Conservation (phyloP, 2,113 vertebrate species). For the Columbina picui region DNA sequence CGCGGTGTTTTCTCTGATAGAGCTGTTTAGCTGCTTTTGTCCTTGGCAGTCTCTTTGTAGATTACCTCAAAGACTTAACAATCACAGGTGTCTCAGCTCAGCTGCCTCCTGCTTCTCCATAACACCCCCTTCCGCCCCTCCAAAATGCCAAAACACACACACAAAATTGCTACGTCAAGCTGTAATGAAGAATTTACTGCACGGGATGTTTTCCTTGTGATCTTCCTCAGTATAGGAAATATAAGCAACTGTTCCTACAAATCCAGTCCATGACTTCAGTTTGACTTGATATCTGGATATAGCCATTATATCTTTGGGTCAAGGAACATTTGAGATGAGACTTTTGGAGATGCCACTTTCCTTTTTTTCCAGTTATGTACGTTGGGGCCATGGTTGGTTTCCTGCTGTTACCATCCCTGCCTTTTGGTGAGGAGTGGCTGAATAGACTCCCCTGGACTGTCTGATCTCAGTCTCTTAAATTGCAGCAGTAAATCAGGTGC, state of each 20-base stretch:
- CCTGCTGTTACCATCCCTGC: not conserved
- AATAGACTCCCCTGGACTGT: not conserved
- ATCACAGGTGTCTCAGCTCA: not conserved
- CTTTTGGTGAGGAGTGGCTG: not conserved
- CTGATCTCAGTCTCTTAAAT: not conserved
- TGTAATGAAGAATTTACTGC: not conserved
- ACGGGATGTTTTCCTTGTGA: not conserved
- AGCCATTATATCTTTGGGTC: not conserved
- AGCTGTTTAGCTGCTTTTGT: not conserved
- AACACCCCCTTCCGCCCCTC: not conserved
- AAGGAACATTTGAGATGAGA: not conserved
- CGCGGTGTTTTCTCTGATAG: not conserved
- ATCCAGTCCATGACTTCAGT: not conserved
- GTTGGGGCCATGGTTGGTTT: not conserved
- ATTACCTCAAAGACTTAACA: not conserved
- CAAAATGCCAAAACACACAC: not conserved
- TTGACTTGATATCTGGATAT: not conserved
- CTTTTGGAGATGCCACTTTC: not conserved
- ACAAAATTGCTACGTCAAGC: not conserved
- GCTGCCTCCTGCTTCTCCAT: not conserved
- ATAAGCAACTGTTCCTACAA: not conserved
- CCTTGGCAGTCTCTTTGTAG: not conserved
- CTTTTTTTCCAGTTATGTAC: not conserved
- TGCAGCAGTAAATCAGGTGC: not conserved
- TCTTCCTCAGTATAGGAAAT: not conserved